These are phyloP conservation scores for Paratrypauchen microcephalus DNA, from an alignment of 2,797 vertebrate genomes.

Conservation along the genomic window DNA sequence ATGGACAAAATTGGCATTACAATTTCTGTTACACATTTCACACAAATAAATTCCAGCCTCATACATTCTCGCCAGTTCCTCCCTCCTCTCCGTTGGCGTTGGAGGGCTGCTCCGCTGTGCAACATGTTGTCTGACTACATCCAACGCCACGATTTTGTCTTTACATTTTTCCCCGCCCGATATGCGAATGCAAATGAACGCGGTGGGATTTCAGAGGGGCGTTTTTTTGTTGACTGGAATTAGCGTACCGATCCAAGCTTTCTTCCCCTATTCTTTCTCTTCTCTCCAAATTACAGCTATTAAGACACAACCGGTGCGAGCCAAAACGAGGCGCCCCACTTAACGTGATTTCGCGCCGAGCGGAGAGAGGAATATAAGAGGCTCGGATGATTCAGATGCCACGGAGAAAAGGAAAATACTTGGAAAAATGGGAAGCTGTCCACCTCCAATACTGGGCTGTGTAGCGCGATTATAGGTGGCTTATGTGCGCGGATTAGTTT, in stretches of 20 bases:
- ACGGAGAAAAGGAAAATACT: conserved; percentile 41
- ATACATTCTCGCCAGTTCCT: not conserved
- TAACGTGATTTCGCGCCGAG: conserved; percentile 78
- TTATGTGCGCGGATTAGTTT: conserved; percentile 53
- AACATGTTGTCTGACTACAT: conserved; percentile 48
- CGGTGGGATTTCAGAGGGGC: conserved; percentile 66
- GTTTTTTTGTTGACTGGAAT: conserved; percentile 81
- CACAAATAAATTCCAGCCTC: conserved; percentile 6
- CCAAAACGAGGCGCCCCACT: conserved; percentile 75
- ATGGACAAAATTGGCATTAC: no score
- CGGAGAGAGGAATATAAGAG: conserved; percentile 74
- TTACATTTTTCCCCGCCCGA: conserved; percentile 77
- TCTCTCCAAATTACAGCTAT: conserved; percentile 82
- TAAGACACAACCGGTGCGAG: conserved; percentile 75
- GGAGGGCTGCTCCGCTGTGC: conserved; percentile 57
- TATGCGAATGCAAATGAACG: conserved; percentile 78
- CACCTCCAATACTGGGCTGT: conserved; percentile 67
- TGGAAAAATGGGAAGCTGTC: conserved; percentile 72
- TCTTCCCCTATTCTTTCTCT: conserved; percentile 77
- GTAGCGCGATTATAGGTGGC: conserved; percentile 49
- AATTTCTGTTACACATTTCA: no score
- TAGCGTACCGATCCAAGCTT: conserved; percentile 73
- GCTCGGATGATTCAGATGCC: conserved; percentile 69
- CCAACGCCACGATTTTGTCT: conserved; percentile 65
- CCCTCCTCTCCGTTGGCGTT: not conserved